phyloP scores from a whole-genome alignment of 2,888 invertebrate genomes.

The Parnassius orleans region DNA sequence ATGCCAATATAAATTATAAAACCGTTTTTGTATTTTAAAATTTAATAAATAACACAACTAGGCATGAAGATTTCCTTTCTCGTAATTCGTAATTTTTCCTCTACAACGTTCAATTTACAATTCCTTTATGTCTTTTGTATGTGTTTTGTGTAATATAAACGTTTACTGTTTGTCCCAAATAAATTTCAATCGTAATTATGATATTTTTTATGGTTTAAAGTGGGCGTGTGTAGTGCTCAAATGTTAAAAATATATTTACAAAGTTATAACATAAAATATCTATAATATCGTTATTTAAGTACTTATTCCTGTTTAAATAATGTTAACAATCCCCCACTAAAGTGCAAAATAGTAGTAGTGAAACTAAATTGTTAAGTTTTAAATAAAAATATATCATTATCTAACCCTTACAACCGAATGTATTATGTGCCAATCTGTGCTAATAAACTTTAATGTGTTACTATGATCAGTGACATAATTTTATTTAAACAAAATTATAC shows the following conservation, averaged over 20 bases:
- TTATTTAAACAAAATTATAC: too few relatives aligned
- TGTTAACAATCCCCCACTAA: not conserved
- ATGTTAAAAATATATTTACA: constrained; percentile 1
- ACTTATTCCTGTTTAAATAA: not conserved
- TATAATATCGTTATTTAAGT: constrained; percentile 4
- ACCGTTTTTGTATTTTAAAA: not conserved
- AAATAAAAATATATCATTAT: not conserved
- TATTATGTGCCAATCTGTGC: too few relatives aligned
- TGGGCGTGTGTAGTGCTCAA: constrained; percentile 51
- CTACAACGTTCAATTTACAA: not conserved
- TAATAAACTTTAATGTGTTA: not conserved
- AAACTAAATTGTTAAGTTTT: not conserved
- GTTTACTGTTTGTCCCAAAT: constrained; percentile 25
- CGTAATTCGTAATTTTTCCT: not conserved
- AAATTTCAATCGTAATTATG: constrained; percentile 27
- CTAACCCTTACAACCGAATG: too few relatives aligned
- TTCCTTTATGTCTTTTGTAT: constrained; percentile 7
- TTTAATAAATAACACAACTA: not conserved
- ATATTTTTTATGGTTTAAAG: constrained; percentile 25
- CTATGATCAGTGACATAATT: too few relatives aligned
- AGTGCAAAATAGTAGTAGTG: constrained; percentile 5
- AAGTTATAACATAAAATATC: constrained; percentile 15
- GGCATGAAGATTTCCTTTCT: not conserved
- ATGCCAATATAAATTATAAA: not conserved
- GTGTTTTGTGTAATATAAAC: constrained; percentile 33